Base-by-base conservation (phyloP, 2,113 vertebrate species). In the Stegostoma tigrinum region DNA sequence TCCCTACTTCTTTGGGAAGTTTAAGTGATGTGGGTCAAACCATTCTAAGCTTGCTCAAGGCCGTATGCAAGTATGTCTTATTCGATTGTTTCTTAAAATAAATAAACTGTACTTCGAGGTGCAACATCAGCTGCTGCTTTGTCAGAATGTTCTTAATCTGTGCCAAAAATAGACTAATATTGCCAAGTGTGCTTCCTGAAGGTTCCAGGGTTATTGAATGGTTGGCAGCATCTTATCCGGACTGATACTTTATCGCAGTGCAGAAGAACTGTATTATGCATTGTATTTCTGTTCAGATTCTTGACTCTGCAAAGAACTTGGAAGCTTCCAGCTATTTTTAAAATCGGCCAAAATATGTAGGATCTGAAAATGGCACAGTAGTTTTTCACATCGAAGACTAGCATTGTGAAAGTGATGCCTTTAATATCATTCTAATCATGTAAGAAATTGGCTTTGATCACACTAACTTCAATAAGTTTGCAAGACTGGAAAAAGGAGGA, bases 81-180 rank as follows among this genome's bases (percentile, higher is more conserved):
- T 64, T 55, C 19, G 64, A 61, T 27, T 72, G 68, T 96, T 78
- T 96, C 97, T 95, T 96, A 96, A 98, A 98, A 97, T 97, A 97
- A 96, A 97, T 97, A 83, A 97, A 95, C 96, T 97, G 96, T 96
- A 96, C 97, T 97, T 97, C 97, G 96, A 97, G 97, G 97, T 96
- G 96, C 97, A 96, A 94, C 3, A 96, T 96, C 96, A 96, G 96
- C 96, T 96, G 96, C 96, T 95, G 96, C 96, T 78, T 94, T 96
- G 96, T 68, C 42, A 45, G 6, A 89, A 96, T 96, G 52, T 96
- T 83, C 96, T 96, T 96, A 96, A 97, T 97, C 61, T 96, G 75
- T 95, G 95, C 83, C 80, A 83, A 70, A 4, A 96, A 95, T 95
- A 95, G 67, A 48, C 42, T 27, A 17, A 96, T 4, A 96, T 93